These are phyloP conservation scores for Platyrinchus mystaceus DNA, from an alignment of 2,797 vertebrate species.

Conservation along the genomic window DNA sequence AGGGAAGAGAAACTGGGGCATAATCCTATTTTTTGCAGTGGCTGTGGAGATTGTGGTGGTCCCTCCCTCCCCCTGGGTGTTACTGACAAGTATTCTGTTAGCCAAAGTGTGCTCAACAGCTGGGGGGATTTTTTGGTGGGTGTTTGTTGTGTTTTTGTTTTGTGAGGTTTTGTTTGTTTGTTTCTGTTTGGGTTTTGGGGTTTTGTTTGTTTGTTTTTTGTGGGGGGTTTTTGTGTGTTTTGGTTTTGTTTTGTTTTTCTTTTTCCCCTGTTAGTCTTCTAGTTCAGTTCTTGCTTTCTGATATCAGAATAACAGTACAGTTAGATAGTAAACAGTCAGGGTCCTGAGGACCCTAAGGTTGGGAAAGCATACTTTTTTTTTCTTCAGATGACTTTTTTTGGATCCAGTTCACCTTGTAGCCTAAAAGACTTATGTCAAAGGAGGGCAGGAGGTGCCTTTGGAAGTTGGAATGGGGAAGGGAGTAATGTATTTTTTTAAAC, in stretches of 20 bases:
- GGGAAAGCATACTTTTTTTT: background rate
- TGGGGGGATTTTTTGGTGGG: background rate
- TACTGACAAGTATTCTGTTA: background rate
- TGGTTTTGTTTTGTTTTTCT: background rate
- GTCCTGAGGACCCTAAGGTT: background rate
- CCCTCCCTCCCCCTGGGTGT: background rate
- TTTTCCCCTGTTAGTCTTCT: background rate
- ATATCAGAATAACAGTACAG: background rate
- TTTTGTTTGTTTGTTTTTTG: background rate
- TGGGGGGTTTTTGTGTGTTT: background rate
- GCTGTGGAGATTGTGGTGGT: background rate
- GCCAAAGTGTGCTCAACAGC: background rate
- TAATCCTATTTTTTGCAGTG: background rate
- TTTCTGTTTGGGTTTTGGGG: too few species aligned
- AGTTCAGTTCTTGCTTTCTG: background rate
- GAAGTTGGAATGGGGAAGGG: background rate
- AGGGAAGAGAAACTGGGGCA: background rate
- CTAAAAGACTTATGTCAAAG: background rate
- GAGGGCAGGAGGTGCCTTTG: background rate
- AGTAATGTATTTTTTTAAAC: background rate
- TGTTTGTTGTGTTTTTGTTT: background rate
- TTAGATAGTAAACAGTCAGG: background rate
- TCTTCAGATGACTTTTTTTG: background rate
- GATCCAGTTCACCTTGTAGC: background rate
- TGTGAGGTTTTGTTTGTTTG: background rate